phyloP scores from a whole-genome alignment of 2,797 vertebrate genomes.

The Sebastes iracundus region DNA sequence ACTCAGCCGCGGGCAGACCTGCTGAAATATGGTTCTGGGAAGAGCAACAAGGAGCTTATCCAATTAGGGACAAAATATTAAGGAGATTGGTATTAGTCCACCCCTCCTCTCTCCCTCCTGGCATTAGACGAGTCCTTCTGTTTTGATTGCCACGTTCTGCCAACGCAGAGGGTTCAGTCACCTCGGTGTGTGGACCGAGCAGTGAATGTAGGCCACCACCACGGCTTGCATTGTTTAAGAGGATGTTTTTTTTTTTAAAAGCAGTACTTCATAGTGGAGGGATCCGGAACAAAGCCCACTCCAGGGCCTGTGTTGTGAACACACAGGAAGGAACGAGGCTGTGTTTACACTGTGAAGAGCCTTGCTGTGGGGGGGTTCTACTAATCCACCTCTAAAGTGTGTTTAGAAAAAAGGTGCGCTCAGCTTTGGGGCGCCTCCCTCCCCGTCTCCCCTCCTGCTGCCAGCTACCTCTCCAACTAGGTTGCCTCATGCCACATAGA shows the following conservation, averaged over 20 bases:
- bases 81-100: slow-evolving; percentile 73
- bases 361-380: slow-evolving; percentile 22
- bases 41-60: slow-evolving; percentile 77
- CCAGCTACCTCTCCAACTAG: slow-evolving; percentile 45
- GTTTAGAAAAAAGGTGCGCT: slow-evolving; percentile 60
- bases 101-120: slow-evolving; percentile 57
- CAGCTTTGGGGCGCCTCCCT: slow-evolving; percentile 32
- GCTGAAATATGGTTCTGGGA: slow-evolving; percentile 77
- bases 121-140: slow-evolving; percentile 74
- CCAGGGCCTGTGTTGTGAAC: slow-evolving; percentile 69
- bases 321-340: slow-evolving; percentile 64
- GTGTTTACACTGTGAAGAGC: slow-evolving; percentile 72
- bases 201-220: slow-evolving; percentile 42
- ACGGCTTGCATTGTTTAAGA: slow-evolving; percentile 26
- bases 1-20: slow-evolving; percentile 46
- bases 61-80: slow-evolving; percentile 79
- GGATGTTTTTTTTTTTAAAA: slow-evolving; percentile 16
- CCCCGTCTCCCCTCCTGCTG: neutral
- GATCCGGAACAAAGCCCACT: slow-evolving; percentile 64
- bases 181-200: slow-evolving; percentile 27
- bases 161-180: slow-evolving; percentile 62
- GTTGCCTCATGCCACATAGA: slow-evolving; percentile 31
- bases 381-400: slow-evolving; percentile 75
- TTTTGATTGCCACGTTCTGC: slow-evolving; percentile 68
- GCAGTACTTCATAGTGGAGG: slow-evolving; percentile 39